These are phyloP conservation scores for Epinephelus coioides DNA, from an alignment of 2,797 vertebrate genomes.

Conservation along the genomic window DNA sequence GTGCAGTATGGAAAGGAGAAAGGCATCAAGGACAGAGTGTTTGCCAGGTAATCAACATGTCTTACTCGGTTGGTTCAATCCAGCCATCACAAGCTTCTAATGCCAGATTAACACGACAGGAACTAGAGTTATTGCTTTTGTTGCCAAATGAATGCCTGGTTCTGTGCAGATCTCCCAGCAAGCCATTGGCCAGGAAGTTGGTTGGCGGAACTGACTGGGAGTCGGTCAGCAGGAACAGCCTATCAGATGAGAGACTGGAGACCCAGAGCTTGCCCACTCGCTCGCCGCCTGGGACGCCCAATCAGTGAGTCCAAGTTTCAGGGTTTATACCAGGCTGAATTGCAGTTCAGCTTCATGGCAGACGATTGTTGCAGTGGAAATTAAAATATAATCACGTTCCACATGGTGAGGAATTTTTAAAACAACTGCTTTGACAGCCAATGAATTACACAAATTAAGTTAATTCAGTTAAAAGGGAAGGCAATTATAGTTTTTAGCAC, in stretches of 20 bases:
- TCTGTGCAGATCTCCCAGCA: conserved; percentile 93
- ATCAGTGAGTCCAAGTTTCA: conserved; percentile 90
- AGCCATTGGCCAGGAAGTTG: conserved; percentile 93
- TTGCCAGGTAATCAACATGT: conserved; percentile 90
- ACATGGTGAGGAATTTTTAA: not conserved
- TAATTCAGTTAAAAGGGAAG: not conserved
- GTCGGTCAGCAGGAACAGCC: conserved; percentile 94
- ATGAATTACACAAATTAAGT: not conserved
- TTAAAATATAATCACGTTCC: not conserved
- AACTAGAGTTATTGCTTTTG: not conserved
- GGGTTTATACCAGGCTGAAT: not conserved
- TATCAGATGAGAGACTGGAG: conserved; percentile 96
- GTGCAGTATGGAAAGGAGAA: conserved; percentile 99
- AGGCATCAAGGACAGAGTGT: conserved; percentile 96
- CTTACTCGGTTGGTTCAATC: not conserved
- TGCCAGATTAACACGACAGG: not conserved
- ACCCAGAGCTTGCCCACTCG: conserved; percentile 97
- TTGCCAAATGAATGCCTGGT: conserved; percentile 1
- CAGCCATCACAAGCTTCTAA: not conserved
- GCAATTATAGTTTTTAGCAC: not conserved
- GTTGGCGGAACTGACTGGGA: conserved; percentile 95
- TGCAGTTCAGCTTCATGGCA: not conserved
- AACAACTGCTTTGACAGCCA: not conserved
- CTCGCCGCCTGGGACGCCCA: conserved; percentile 96
- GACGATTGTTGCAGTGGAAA: not conserved